phyloP scores from a whole-genome alignment of 2,113 vertebrate genomes.

The Sakesphorus luctuosus region DNA sequence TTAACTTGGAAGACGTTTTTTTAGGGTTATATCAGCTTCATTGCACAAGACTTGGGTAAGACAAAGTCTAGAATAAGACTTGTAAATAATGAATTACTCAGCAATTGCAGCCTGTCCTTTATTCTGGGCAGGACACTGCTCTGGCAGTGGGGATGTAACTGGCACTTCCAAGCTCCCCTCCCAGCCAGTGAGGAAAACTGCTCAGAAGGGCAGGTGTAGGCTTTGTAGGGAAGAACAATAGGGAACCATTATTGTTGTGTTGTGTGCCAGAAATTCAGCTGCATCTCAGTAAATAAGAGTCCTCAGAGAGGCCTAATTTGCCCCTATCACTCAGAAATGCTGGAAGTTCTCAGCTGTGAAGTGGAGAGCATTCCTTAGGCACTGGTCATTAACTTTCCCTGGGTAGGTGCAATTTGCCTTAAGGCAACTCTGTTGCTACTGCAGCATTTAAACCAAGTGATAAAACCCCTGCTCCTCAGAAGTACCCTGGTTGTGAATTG shows the following conservation, averaged over 20 bases:
- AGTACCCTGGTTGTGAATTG: not conserved
- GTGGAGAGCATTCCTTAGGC: not conserved
- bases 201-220: not conserved
- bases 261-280: not conserved
- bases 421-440: not conserved
- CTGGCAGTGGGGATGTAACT: not conserved
- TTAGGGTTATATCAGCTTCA: not conserved
- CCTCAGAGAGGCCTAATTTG: not conserved
- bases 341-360: not conserved
- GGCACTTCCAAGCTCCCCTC: not conserved
- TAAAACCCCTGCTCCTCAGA: not conserved
- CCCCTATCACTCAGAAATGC: not conserved
- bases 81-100: slow-evolving; percentile 16
- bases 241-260: not conserved
- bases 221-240: not conserved
- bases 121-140: not conserved
- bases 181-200: not conserved
- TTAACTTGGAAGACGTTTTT: not conserved
- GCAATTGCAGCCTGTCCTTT: not conserved
- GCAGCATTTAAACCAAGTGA: not conserved
- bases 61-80: not conserved
- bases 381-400: not conserved
- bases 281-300: not conserved
- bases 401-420: not conserved
- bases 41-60: not conserved